Conservation (phyloP, 1,140 invertebrate genomes). For the Trigoniulus corallinus region DNA sequence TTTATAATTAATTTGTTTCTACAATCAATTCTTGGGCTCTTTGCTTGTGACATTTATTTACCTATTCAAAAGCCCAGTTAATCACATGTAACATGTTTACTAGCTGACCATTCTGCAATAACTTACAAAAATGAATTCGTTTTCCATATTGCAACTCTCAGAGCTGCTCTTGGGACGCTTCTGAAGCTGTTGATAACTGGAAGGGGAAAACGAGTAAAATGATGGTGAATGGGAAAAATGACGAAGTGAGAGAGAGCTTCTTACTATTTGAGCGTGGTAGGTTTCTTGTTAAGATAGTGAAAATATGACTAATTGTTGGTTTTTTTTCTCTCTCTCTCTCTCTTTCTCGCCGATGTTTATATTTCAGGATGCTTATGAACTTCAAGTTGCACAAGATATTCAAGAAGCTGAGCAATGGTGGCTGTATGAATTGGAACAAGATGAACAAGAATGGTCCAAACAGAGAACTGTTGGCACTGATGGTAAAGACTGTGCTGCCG, state of each 20-base stretch:
- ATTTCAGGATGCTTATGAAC: slow-evolving; percentile 45
- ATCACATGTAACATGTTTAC: too few relatives aligned
- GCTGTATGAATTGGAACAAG: slow-evolving; percentile 45
- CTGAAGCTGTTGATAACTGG: not conserved
- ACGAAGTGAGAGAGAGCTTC: slow-evolving; percentile 11
- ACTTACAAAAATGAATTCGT: too few relatives aligned
- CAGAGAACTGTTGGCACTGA: not conserved
- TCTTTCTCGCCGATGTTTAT: not conserved
- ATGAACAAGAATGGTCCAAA: slow-evolving; percentile 24
- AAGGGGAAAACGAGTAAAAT: not conserved
- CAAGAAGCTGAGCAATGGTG: slow-evolving; percentile 42
- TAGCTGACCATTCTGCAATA: too few relatives aligned
- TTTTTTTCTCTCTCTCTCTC: not conserved
- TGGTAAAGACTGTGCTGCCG: too few relatives aligned
- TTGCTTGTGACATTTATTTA: too few relatives aligned
- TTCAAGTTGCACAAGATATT: slow-evolving; percentile 47
- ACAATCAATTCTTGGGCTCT: too few relatives aligned
- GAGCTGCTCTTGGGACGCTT: not conserved
- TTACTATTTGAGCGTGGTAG: slow-evolving; percentile 5
- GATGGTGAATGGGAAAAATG: slow-evolving; percentile 3
- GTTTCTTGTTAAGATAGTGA: not conserved
- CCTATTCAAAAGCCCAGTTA: too few relatives aligned
- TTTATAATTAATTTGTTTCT: too few relatives aligned
- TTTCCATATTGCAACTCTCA: not conserved
- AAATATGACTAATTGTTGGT: not conserved